These are phyloP conservation scores for Dendrolimus punctatus DNA, from an alignment of 1,140 invertebrate species.

Conservation along the genomic window DNA sequence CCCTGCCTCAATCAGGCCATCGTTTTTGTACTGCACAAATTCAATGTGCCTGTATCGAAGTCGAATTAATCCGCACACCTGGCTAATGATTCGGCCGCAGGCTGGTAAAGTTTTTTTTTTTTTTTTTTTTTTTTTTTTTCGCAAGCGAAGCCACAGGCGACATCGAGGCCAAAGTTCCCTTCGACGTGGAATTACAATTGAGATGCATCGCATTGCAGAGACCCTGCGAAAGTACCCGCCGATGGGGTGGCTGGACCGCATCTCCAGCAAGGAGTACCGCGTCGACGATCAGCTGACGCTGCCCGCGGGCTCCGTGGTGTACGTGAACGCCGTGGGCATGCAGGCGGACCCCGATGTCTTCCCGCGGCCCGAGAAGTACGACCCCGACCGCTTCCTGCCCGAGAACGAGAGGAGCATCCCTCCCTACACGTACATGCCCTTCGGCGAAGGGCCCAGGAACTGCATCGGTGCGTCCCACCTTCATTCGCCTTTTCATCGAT, in stretches of 20 bases:
- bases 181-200: no score
- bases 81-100: no score
- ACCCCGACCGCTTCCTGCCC: conserved; percentile 70
- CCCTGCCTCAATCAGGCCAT: no score
- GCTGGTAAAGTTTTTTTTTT: no score
- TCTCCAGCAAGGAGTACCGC: conserved; percentile 36
- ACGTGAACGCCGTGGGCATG: conserved; percentile 31
- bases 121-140: no score
- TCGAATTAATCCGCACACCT: no score
- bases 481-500: no score
- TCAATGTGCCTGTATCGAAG: no score
- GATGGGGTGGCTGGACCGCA: conserved; percentile 49
- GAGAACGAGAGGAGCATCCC: conserved; percentile 44
- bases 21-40: no score
- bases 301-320: conserved; percentile 25
- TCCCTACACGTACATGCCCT: conserved; percentile 70
- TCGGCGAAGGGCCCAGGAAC: conserved; percentile 76
- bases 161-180: no score
- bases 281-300: conserved; percentile 50
- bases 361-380: conserved; percentile 66
- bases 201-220: conserved; percentile 40
- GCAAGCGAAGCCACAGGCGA: no score
- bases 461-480: conserved; percentile 70
- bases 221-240: conserved; percentile 70
- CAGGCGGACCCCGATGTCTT: conserved; percentile 65